Evolutionary conservation across 2,113 vertebrate species (phyloP), one percentile per base, ranked within the genome.

Genomic region (Daubentonia madagascariensis): DNA sequence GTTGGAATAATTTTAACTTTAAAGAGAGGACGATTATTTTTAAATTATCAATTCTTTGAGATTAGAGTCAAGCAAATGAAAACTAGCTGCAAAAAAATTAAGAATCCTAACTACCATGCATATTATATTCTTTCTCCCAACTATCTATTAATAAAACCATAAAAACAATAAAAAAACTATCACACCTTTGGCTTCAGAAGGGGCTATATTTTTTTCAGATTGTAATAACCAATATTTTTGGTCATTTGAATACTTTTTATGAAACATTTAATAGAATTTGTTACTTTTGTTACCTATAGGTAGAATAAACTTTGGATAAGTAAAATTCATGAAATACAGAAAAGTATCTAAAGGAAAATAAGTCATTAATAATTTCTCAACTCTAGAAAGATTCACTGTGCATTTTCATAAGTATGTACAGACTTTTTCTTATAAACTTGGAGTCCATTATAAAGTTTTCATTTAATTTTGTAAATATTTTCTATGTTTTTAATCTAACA

Each of bases 1-100:
- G 16, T 70, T 70, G 20, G 25, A 70, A 73, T 92, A 70, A 84
- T 84, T 95, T 78, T 70, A 96, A 81, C 13, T 91, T 85, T 91
- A 48, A 92, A 83, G 35, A 86, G 30, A 52, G 78, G 50, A 50
- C 78, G 32, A 48, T 88, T 75, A 50, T 52, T 95, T 72, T 96
- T 89, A 30, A 93, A 85, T 81, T 70, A 85, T 76, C 40, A 70
- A 16, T 79, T 94, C 7, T 94, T 95, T 93, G n/a, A 75, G 2
- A 92, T 45, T 80, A 87, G 8, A 87, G 48, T 52, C 13, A 45
- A 57, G 17, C 22, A 80, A 84, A 45, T 35, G n/a, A 95, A 68
- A 90, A 89, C 25, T 37, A 70, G 9, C 12, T 12, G 75, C 23
- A 91, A 83, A 78, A 91, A 78, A 32, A 30, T 50, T 63, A 59